Base-by-base conservation (phyloP, 2,797 vertebrate genomes). In the Falco columbarius region DNA sequence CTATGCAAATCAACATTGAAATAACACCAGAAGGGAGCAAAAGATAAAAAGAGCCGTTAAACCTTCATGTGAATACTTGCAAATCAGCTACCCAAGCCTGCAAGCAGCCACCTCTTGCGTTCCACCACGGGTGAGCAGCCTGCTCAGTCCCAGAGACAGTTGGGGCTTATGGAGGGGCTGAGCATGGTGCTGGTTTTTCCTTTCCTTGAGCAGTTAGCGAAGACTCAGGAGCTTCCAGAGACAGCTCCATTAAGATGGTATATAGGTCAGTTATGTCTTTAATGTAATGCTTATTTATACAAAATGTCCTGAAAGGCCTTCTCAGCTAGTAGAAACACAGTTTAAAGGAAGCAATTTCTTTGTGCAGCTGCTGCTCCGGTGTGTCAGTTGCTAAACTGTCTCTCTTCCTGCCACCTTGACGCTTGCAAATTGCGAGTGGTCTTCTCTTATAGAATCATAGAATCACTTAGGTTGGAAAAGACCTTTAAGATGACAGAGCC, bases 11-110 rank as follows among this genome's bases (percentile, higher is more conserved):
- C 58, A n/a, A 83, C 40, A 5, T 23, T 83, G 95, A 86, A 90
- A 86, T 90, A 91, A 86, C 85, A 95, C 66, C 87, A 96, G 89
- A 96, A 92, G 82, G 94, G 75, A 95, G 81, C 54, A 67, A 81
- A 83, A 94, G 89, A 95, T 95, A 95, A 96, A 96, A 92, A 65
- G 84, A 74, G 70, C 59, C 4, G 12, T 76, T 93, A 93, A 97
- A 88, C 70, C 76, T 82, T 59, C 66, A 10, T 24, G 55, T 32
- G 83, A 58, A 54, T 38, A 42, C 62, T 89, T 93, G 81, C 76
- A 81, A 58, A 92, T 86, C 74, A 55, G 81, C 75, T 56, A 10
- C 89, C 36, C 30, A 4, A 30, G 82, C 67, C 81, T 89, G 75
- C 47, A 19, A 19, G 87, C 59, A 44, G 61, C 84, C n/a, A 21